A percentile compares a stretch with the other conserved stretches of the same genome.
Conservation (phyloP, 2,113 vertebrate genomes). For the Ceratotherium simum region DNA sequence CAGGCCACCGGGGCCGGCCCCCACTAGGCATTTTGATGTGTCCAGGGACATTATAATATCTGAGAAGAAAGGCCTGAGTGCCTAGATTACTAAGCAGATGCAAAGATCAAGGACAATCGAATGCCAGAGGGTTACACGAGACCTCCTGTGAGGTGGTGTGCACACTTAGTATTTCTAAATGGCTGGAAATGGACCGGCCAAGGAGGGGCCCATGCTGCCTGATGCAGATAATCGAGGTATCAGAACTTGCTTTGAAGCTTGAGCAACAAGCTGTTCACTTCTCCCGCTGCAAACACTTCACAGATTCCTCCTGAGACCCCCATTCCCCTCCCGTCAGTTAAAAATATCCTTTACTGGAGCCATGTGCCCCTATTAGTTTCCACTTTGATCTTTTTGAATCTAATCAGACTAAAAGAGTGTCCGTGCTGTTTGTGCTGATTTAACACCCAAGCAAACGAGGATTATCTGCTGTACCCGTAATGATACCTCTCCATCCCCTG, state of each 20-base stretch:
- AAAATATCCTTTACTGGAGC: slow-evolving; percentile 13
- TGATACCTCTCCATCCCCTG: not conserved
- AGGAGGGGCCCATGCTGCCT: not conserved
- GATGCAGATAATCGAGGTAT: not conserved
- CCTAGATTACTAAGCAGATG: not conserved
- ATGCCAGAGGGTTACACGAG: rapidly evolving
- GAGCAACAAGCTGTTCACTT: not conserved
- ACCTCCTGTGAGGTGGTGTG: not conserved
- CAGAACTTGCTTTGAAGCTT: slow-evolving; percentile 44
- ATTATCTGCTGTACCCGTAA: slow-evolving; percentile 30
- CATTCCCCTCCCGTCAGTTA: slow-evolving; percentile 27
- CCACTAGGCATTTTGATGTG: not conserved
- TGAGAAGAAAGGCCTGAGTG: not conserved
- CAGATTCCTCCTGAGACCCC: slow-evolving; percentile 28
- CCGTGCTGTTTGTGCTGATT: slow-evolving; percentile 60
- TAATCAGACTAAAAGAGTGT: slow-evolving; percentile 71
- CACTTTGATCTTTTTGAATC: slow-evolving; percentile 75
- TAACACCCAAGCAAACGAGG: slow-evolving; percentile 67
- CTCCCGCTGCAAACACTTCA: not conserved
- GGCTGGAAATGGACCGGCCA: not conserved
- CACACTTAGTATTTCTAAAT: not conserved
- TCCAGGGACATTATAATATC: not conserved
- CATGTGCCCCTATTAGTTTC: not conserved
- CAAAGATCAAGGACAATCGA: not conserved
- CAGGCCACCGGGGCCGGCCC: too few species aligned